Percentiles rank a stretch among this genome's conserved stretches.
phyloP scores from a whole-genome alignment of 2,113 vertebrate species.

The Rhinichthys klamathensis region DNA sequence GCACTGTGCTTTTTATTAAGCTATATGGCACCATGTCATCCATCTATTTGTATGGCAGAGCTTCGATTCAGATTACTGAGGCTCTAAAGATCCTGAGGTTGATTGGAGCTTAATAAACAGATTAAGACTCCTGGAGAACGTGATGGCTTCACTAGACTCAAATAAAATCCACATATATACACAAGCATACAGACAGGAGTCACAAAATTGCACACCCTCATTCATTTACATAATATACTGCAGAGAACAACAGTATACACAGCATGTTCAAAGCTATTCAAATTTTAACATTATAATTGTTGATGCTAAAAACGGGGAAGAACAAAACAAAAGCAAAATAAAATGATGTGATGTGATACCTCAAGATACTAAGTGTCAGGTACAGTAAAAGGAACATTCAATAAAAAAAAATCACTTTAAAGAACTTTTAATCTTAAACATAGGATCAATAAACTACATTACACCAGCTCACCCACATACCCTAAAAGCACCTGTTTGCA shows the following conservation, averaged over 20 bases:
- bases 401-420: background rate
- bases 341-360: background rate
- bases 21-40: background rate
- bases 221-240: slow-evolving; percentile 32
- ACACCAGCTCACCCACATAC: slow-evolving; percentile 47
- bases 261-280: background rate
- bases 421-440: background rate
- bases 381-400: background rate
- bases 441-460: background rate
- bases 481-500: background rate
- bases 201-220: slow-evolving; percentile 29
- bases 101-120: slow-evolving; percentile 49
- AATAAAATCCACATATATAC: slow-evolving; percentile 18
- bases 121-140: slow-evolving; percentile 35
- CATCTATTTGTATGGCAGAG: slow-evolving; percentile 26
- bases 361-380: background rate
- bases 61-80: slow-evolving; percentile 45
- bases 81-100: slow-evolving; percentile 42
- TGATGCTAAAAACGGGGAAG: background rate
- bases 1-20: slow-evolving; percentile 35
- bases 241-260: background rate
- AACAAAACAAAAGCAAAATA: background rate
- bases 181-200: slow-evolving; percentile 33
- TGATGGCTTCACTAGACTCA: slow-evolving; percentile 31
- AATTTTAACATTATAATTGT: background rate